These are phyloP conservation scores for Pelodytes ibericus DNA, from an alignment of 2,797 vertebrate species.

Conservation along the genomic window DNA sequence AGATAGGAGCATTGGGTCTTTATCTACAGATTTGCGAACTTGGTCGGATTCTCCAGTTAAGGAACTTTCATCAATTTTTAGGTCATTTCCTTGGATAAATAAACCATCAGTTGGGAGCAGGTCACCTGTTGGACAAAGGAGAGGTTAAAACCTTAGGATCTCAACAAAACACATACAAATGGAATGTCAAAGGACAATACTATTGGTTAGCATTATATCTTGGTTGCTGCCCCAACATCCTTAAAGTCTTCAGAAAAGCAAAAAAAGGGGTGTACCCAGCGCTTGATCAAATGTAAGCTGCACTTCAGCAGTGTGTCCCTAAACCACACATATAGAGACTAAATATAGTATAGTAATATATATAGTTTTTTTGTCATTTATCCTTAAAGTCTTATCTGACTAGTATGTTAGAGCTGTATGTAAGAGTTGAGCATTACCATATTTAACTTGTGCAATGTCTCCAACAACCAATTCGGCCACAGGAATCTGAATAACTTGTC, in stretches of 20 bases:
- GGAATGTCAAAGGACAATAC: no score
- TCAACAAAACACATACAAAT: no score
- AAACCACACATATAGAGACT: no score
- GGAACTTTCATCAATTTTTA: constrained; percentile 97
- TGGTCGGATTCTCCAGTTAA: constrained; percentile 97
- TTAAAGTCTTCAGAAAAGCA: no score
- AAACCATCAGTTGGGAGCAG: constrained; percentile 92
- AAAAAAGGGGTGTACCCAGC: no score
- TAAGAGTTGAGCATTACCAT: constrained; percentile 75
- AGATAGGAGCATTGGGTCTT: constrained; percentile 95
- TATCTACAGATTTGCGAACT: constrained; percentile 90
- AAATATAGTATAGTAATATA: no score
- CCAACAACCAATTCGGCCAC: constrained; percentile 93
- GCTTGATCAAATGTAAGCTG: no score
- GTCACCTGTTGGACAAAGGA: constrained; percentile 77
- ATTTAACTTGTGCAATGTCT: constrained; percentile 96
- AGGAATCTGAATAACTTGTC: constrained; percentile 91
- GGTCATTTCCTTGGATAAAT: constrained; percentile 95
- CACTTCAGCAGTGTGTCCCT: no score
- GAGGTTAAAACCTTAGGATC: not conserved
- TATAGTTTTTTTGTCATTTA: no score
- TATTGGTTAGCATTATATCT: no score
- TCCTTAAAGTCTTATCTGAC: not conserved
- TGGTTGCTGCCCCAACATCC: no score
- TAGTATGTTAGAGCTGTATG: not conserved